phyloP scores from a whole-genome alignment of 2,113 vertebrate species.

The Acrocephalus arundinaceus region DNA sequence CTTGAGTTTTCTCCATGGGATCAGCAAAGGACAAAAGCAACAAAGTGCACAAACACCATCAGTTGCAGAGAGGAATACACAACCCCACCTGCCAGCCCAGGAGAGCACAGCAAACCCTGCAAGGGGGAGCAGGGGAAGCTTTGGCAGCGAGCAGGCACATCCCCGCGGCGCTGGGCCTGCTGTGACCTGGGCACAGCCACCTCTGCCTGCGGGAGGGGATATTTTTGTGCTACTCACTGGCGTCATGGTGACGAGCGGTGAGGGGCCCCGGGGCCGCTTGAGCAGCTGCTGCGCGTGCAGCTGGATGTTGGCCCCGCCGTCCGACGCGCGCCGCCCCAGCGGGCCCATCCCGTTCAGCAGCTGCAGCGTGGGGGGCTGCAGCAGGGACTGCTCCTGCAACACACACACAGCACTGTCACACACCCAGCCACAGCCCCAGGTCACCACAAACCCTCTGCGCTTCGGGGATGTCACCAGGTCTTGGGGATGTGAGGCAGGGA shows the following conservation, averaged over 20 bases:
- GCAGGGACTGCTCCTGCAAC: slow-evolving; percentile 90
- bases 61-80: fast-evolving
- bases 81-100: background rate
- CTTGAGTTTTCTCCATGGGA: fast-evolving
- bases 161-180: background rate
- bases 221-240: slow-evolving; percentile 78
- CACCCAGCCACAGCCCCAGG: background rate
- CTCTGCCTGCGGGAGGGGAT: background rate
- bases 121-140: fast-evolving
- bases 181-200: background rate
- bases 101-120: background rate
- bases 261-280: slow-evolving; percentile 93
- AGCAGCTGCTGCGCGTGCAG: slow-evolving; percentile 93
- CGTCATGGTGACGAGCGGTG: slow-evolving; percentile 91
- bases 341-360: slow-evolving; percentile 98
- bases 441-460: fast-evolving
- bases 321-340: slow-evolving; percentile 93
- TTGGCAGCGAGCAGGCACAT: background rate
- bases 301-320: slow-evolving; percentile 97
- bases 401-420: background rate
- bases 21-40: background rate
- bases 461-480: background rate
- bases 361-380: slow-evolving; percentile 96
- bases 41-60: background rate
- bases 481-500: fast-evolving